Evolutionary conservation across 2,113 vertebrate species (phyloP), one percentile per base, ranked within the genome.

Genomic region (Oceanodroma tethys): DNA sequence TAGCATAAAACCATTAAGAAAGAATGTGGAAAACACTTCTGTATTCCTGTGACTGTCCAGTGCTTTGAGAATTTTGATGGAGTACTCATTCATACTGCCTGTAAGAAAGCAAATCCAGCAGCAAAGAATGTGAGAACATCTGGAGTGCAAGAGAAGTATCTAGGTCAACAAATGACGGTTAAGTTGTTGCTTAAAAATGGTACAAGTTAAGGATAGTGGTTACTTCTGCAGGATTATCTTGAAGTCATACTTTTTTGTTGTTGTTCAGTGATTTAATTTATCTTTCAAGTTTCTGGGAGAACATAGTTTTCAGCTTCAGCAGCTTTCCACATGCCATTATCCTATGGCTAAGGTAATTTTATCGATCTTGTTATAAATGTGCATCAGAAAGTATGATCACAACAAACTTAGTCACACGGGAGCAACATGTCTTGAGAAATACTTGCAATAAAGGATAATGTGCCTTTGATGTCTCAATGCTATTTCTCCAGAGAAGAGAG

Each of bases 81-180:
- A 40, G 6, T 59, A 20, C 66, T 36, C 80, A 72, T 88, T 95
- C 94, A 92, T 82, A 48, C 19, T n/a, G 83, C 56, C 68, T 89
- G 34, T 30, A 86, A 86, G 72, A 75, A 93, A 97, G 53, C 40
- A 94, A 94, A 96, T 96, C 80, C 88, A 91, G n/a, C 73, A 89
- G 27, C 53, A 71, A 81, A 53, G 56, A 78, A 78, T 84, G 40
- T 79, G 81, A 65, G 60, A 94, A 95, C 94, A 96, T 95, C 86
- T 94, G 88, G 86, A 97, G 65, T 45, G 26, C 72, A 86, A 89
- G 74, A 40, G 12, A 56, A 81, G 53, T 94, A 97, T 91, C 60
- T 97, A 91, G 94, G 94, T 91, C 88, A 88, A 65, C 68, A 56
- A 88, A 88, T 92, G 59, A 22, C 17, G 3, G 80, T 52, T 53